Conservation (phyloP, 2,113 vertebrate genomes). For the Nyctereutes procyonoides region DNA sequence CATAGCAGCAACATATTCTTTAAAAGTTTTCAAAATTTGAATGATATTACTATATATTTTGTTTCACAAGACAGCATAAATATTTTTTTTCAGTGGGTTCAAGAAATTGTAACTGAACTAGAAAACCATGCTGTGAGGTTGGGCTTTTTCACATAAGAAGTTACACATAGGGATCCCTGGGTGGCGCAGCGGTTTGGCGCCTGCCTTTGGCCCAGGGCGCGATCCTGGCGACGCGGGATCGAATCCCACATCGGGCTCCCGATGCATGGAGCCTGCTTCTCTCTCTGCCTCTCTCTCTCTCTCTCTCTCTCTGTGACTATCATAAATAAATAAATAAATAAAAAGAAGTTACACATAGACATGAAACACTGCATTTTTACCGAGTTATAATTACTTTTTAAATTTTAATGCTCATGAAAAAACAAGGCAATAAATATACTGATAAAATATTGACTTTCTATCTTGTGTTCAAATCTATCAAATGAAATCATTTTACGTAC, state of each 20-base stretch:
- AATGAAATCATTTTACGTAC: neutral
- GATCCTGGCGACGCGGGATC: too few species aligned
- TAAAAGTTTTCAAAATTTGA: neutral
- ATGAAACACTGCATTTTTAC: neutral
- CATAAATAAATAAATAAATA: too few species aligned
- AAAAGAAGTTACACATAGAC: neutral
- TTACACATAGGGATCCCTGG: neutral
- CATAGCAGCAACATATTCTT: neutral
- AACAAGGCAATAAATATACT: neutral
- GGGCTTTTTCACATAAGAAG: neutral
- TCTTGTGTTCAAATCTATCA: neutral
- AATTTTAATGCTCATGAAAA: neutral
- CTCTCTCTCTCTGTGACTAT: too few species aligned
- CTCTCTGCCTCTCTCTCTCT: too few species aligned
- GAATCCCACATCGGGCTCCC: too few species aligned
- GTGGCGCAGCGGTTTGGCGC: too few species aligned
- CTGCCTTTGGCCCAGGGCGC: too few species aligned
- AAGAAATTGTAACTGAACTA: neutral
- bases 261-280: too few species aligned
- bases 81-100: neutral
- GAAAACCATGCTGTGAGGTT: neutral
- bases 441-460: neutral
- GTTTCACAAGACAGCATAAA: neutral
- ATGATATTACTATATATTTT: neutral
- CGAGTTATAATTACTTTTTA: neutral